Evolutionary conservation across 1,140 invertebrate genomes (phyloP), one percentile per base, ranked within the genome.

Genomic region (Drosophila kurseongensis): DNA sequence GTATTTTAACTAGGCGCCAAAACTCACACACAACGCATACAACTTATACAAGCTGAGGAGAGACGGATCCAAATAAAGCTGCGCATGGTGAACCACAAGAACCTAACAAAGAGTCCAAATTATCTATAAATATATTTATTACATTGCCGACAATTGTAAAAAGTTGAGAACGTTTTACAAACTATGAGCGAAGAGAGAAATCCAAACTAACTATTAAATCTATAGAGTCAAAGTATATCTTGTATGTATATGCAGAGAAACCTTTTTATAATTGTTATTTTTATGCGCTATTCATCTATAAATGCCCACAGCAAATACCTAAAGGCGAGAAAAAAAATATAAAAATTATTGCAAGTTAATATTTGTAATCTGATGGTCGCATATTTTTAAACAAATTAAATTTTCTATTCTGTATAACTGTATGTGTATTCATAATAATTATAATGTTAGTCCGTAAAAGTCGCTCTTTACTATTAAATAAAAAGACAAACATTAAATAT

Each of bases 191-290:
- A 44, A 61, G 14, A 60, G 13, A 45, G 18, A 42, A 50, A 58
- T 45, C 45, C 56, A 41, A 61, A 63, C 52, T 59, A 72, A 52
- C 38, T 60, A 76, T 77, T 54, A 77, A 67, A 76, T 69, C 73
- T 72, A 67, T 60, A 72, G 44, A 68, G 44, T 72, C 59, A 61
- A 50, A 45, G 61, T 75, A 72, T 58, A 77, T 73, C 68, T 78
- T 58, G 74, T 82, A 83, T 69, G 50, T 71, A 73, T 72, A 61
- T 57, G 62, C 60, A 75, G 60, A 77, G 36, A 73, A 56, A 86
- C 60, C 63, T 85, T 86, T 88, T 89, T 85, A 86, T 86, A 83
- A 88, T 79, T 86, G 83, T 86, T 89, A 88, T 89, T 89, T 83
- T 75, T 86, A 88, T 86, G 79, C 84, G 76, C 81, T 80, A 80